Evolutionary conservation across 1,140 invertebrate genomes (phyloP).

Genomic region (Mycetomoellerius zeteki): DNA sequence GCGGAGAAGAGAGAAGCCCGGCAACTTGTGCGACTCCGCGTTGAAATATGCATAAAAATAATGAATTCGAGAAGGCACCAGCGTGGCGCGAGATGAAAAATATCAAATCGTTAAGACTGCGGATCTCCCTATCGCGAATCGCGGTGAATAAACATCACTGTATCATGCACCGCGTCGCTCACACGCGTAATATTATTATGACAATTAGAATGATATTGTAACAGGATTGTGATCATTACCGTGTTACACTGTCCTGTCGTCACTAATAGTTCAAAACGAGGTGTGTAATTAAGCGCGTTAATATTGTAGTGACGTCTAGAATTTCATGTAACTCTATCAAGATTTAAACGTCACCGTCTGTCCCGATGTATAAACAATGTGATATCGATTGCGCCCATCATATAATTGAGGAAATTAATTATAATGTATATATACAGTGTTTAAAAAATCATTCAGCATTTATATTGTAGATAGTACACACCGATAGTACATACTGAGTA

Average conservation of each 20-base stretch:
- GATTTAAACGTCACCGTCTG: conserved; percentile 32
- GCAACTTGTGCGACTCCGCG: background rate
- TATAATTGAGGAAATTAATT: conserved; percentile 8
- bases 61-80: background rate
- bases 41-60: conserved; percentile 41
- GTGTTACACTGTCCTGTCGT: conserved; percentile 27
- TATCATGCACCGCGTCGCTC: background rate
- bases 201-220: conserved; percentile 41
- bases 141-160: background rate
- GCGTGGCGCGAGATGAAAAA: background rate
- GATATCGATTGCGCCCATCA: background rate
- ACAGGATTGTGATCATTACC: conserved; percentile 46
- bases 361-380: background rate
- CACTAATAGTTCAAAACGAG: conserved; percentile 45
- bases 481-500: no score
- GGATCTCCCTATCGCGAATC: background rate
- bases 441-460: no score
- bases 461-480: no score
- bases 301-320: conserved; percentile 44
- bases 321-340: conserved; percentile 52
- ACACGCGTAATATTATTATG: conserved; percentile 5
- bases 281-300: conserved; percentile 41
- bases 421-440: background rate
- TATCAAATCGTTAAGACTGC: background rate
- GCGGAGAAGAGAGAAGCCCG: background rate